A percentile compares a stretch with the other conserved stretches of the same genome.
phyloP scores from a whole-genome alignment of 2,888 invertebrate species.

The Eilema depressum region DNA sequence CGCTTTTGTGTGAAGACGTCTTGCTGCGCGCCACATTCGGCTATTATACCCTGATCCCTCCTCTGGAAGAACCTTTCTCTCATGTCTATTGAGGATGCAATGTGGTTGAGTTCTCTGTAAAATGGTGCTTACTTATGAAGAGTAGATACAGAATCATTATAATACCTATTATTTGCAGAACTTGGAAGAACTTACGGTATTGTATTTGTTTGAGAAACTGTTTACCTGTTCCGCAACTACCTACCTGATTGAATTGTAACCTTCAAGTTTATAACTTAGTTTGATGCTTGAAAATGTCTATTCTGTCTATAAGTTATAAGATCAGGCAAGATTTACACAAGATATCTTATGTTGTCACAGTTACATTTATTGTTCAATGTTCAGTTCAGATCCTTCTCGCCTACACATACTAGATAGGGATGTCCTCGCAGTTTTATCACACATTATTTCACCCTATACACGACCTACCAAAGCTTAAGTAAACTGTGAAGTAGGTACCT shows the following conservation, averaged over 20 bases:
- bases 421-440: slow-evolving; percentile 14
- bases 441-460: slow-evolving; percentile 18
- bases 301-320: background rate
- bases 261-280: background rate
- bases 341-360: background rate
- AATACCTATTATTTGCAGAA: slow-evolving; percentile 68
- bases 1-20: slow-evolving; percentile 82
- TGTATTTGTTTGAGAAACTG: slow-evolving; percentile 33
- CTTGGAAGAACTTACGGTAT: slow-evolving; percentile 58
- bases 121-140: slow-evolving; percentile 51
- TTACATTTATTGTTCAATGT: slow-evolving; percentile 9
- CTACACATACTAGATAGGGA: background rate
- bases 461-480: slow-evolving; percentile 33
- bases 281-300: background rate
- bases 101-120: slow-evolving; percentile 51
- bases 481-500: slow-evolving; percentile 33
- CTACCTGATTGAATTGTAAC: slow-evolving; percentile 2
- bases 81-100: slow-evolving; percentile 49
- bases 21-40: slow-evolving; percentile 69
- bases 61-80: slow-evolving; percentile 39
- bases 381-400: slow-evolving; percentile 10
- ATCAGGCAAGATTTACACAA: background rate
- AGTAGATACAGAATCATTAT: slow-evolving; percentile 54
- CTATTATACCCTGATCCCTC: slow-evolving; percentile 54
- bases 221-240: slow-evolving; percentile 24